phyloP scores from a whole-genome alignment of 1,140 invertebrate species.

The Dinoponera quadriceps region DNA sequence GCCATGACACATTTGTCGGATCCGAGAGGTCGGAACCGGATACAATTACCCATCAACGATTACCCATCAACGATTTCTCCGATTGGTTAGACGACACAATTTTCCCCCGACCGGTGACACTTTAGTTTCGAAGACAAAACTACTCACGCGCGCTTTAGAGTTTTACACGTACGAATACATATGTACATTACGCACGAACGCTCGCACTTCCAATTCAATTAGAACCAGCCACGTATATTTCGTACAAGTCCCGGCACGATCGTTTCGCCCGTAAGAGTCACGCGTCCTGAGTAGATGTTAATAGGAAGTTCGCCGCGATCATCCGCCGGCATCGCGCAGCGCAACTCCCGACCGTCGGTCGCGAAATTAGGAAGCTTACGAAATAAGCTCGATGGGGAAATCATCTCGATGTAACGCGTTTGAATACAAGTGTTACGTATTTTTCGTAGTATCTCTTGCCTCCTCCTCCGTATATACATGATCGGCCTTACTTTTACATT shows the following conservation, averaged over 20 bases:
- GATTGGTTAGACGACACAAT: background rate
- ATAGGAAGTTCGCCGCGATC: background rate
- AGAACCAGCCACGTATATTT: background rate
- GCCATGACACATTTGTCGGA: background rate
- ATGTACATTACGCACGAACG: background rate
- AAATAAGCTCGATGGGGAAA: constrained; percentile 1
- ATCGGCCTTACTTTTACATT: background rate
- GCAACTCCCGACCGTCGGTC: background rate
- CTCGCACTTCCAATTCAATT: background rate
- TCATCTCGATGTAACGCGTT: constrained; percentile 3
- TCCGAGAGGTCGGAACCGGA: background rate
- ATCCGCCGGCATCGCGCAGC: constrained; percentile 9
- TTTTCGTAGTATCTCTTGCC: constrained; percentile 5
- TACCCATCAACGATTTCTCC: background rate
- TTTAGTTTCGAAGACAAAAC: constrained; percentile 27
- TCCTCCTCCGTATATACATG: constrained; percentile 1
- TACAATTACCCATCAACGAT: constrained; percentile 1
- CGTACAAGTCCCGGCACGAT: background rate
- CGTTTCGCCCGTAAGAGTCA: background rate
- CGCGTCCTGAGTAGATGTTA: background rate
- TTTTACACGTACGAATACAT: constrained; percentile 27
- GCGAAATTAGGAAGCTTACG: background rate
- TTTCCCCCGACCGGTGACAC: background rate
- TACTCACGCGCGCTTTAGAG: constrained; percentile 22
- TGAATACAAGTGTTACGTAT: constrained; percentile 30